Conservation (phyloP, 1,140 invertebrate species). For the Myzus persicae region DNA sequence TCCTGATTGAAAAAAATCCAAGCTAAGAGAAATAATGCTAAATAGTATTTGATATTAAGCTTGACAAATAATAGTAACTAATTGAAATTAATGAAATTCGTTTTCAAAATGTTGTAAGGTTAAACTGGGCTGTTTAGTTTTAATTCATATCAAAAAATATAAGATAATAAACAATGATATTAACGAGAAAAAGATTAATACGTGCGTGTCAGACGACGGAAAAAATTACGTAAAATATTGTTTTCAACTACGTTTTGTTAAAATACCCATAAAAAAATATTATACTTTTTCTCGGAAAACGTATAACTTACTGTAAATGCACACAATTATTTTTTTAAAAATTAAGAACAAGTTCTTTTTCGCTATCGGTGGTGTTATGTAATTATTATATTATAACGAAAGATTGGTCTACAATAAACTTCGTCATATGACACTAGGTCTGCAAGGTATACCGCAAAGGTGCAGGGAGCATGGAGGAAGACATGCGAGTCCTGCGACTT, state of each 20-base stretch:
- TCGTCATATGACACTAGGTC: neutral
- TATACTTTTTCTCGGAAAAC: neutral
- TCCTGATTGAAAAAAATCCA: neutral
- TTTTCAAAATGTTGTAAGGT: neutral
- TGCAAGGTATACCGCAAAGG: neutral
- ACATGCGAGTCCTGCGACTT: neutral
- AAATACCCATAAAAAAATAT: neutral
- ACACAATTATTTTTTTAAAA: neutral
- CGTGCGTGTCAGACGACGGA: neutral
- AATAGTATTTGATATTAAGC: neutral
- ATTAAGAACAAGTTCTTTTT: neutral
- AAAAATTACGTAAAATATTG: neutral
- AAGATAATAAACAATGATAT: neutral
- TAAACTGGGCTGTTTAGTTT: neutral
- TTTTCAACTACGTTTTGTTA: neutral
- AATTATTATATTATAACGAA: neutral
- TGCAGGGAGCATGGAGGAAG: neutral
- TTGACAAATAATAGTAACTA: neutral
- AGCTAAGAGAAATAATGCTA: neutral
- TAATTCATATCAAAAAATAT: neutral
- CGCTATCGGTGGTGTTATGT: neutral
- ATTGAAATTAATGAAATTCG: neutral
- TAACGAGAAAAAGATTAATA: conserved; percentile 8
- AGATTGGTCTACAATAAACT: neutral
- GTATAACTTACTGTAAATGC: neutral